Evolutionary conservation across 2,113 vertebrate species (phyloP).

Genomic region (Crotalus horridus): DNA sequence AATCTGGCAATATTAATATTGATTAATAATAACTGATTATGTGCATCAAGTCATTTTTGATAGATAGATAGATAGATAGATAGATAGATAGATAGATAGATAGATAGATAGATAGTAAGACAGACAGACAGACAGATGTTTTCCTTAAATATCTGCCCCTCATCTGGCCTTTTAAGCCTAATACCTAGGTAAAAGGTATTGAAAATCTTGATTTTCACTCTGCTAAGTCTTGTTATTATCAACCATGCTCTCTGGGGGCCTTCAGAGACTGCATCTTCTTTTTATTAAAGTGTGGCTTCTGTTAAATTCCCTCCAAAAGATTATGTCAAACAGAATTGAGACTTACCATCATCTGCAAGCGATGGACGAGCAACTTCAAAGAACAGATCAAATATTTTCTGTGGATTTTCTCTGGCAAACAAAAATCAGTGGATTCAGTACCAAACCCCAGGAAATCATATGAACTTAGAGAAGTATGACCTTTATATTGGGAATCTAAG

Average conservation of each 20-base stretch:
- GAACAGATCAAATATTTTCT: constrained; percentile 81
- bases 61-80: neutral
- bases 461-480: neutral
- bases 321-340: accelerated
- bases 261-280: neutral
- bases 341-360: constrained; percentile 78
- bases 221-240: neutral
- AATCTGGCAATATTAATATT: neutral
- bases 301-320: neutral
- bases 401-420: constrained; percentile 72
- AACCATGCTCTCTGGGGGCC: neutral
- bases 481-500: neutral
- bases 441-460: neutral
- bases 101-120: neutral
- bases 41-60: neutral
- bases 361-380: constrained; percentile 79
- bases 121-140: too few species aligned
- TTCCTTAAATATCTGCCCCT: neutral
- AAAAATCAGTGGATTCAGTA: neutral
- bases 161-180: neutral
- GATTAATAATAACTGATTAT: neutral
- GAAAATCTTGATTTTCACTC: neutral
- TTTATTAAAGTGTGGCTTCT: neutral
- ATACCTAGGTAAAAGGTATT: neutral
- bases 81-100: neutral